Percentiles rank a stretch among this genome's conserved stretches.
phyloP scores from a whole-genome alignment of 2,797 vertebrate species.

The Darevskia mixta region DNA sequence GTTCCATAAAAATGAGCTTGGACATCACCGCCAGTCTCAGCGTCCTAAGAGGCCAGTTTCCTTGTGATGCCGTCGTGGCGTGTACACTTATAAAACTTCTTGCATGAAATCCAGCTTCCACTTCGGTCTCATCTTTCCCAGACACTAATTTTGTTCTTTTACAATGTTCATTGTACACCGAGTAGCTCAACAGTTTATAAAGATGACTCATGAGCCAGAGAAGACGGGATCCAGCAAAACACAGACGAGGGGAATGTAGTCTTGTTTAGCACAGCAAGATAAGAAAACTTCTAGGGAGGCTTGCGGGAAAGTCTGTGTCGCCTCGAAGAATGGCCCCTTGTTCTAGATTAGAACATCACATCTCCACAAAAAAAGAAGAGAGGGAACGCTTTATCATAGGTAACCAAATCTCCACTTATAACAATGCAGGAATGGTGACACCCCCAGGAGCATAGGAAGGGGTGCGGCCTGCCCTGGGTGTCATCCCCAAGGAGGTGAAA shows the following conservation, averaged over 20 bases:
- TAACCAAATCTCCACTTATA: not conserved
- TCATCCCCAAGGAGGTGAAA: too few relatives aligned
- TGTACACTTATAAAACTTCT: not conserved
- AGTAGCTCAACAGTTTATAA: constrained; percentile 62
- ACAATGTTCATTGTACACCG: constrained; percentile 47
- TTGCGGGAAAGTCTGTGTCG: not conserved
- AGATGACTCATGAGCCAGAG: constrained; percentile 55
- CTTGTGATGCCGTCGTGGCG: not conserved
- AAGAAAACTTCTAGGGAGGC: constrained; percentile 34
- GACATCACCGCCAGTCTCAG: not conserved
- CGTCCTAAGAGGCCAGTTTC: not conserved
- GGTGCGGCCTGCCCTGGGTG: too few relatives aligned
- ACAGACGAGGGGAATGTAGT: constrained; percentile 65
- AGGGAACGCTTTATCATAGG: not conserved
- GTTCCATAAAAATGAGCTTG: not conserved
- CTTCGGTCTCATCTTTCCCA: constrained; percentile 55
- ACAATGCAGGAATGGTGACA: not conserved
- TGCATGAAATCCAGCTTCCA: not conserved
- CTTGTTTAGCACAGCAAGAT: constrained; percentile 46
- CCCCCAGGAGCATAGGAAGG: not conserved
- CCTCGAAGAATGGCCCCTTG: not conserved
- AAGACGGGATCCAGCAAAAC: constrained; percentile 58
- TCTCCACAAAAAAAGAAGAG: not conserved
- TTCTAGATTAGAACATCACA: not conserved
- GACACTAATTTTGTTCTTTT: constrained; percentile 54